Percentiles rank a stretch among this genome's conserved stretches.
Conservation (phyloP, 2,113 vertebrate genomes). For the Colaptes auratus region DNA sequence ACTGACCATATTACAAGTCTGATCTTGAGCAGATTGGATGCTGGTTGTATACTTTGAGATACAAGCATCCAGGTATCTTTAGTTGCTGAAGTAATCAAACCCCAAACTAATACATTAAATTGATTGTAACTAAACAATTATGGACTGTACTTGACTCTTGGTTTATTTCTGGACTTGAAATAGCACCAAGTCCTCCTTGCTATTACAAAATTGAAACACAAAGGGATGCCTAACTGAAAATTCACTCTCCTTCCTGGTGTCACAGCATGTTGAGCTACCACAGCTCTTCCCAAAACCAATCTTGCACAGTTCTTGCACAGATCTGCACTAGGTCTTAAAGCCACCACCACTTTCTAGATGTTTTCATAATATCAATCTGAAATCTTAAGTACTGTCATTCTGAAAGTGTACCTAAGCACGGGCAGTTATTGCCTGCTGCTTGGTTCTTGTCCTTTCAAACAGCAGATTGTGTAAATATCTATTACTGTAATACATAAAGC, state of each 20-base stretch:
- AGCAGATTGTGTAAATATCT: neutral
- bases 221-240: neutral
- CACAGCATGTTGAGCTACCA: neutral
- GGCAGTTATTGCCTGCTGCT: neutral
- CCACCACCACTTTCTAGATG: neutral
- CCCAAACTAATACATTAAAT: neutral
- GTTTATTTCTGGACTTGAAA: neutral
- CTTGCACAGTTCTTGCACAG: neutral
- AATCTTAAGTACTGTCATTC: neutral
- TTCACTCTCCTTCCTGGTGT: neutral
- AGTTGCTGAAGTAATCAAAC: neutral
- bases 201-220: neutral
- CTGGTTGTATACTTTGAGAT: neutral
- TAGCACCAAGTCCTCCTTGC: neutral
- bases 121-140: neutral
- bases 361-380: neutral
- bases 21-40: neutral
- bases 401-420: neutral
- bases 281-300: neutral
- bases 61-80: neutral
- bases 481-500: neutral
- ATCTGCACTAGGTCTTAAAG: neutral
- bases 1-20: neutral
- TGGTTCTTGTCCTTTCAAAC: neutral
- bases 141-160: neutral